These are phyloP conservation scores for Mythimna ferrago DNA, from an alignment of 2,888 invertebrate genomes.

Conservation along the genomic window DNA sequence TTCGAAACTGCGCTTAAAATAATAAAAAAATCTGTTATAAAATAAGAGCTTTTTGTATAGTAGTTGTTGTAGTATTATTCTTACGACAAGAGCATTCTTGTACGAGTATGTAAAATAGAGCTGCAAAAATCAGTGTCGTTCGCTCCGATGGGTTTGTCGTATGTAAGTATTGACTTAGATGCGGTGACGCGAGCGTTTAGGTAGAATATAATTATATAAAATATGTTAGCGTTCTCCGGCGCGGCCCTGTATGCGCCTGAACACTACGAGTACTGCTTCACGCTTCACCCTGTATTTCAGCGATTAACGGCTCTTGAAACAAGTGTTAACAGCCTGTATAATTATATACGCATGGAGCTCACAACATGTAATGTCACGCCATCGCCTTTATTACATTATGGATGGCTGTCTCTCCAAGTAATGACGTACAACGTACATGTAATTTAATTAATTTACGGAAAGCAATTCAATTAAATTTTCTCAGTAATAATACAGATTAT, in stretches of 20 bases:
- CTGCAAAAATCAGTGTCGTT: constrained; percentile 66
- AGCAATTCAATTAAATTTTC: constrained; percentile 47
- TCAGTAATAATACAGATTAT: constrained; percentile 31
- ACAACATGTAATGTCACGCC: constrained; percentile 22
- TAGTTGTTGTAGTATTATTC: constrained; percentile 80
- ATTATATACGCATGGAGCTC: constrained; percentile 1
- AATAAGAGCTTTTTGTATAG: constrained; percentile 87
- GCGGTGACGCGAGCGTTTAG: constrained; percentile 64
- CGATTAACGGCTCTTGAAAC: constrained; percentile 30
- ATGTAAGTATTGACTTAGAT: constrained; percentile 66
- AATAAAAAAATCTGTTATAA: constrained; percentile 75
- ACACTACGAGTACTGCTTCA: constrained; percentile 23
- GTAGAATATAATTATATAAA: constrained; percentile 61
- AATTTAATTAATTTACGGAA: constrained; percentile 44
- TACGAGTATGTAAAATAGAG: constrained; percentile 63
- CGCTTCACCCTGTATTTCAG: constrained; percentile 46
- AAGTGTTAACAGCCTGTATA: constrained; percentile 14
- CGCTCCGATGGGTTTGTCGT: constrained; percentile 67
- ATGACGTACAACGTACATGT: constrained; percentile 35
- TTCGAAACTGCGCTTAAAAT: constrained; percentile 82
- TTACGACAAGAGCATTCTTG: constrained; percentile 71
- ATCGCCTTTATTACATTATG: constrained; percentile 50
- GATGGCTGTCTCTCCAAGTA: constrained; percentile 31
- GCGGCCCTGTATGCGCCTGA: constrained; percentile 35
- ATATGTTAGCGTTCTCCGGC: constrained; percentile 65